Conservation (phyloP, 2,797 vertebrate species). For the Picus viridis region DNA sequence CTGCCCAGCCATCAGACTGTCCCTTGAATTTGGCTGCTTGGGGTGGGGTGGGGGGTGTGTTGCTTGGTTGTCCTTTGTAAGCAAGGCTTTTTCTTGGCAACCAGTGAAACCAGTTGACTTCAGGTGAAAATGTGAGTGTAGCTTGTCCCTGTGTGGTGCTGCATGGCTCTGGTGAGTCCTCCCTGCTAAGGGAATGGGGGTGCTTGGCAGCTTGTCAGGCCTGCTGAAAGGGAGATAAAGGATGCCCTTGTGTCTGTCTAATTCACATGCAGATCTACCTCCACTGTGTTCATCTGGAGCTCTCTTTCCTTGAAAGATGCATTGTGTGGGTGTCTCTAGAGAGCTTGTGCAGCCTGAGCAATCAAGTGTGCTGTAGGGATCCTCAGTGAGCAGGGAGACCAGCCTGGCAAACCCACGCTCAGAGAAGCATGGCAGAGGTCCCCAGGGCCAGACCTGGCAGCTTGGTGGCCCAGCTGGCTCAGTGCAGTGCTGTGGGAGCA, state of each 20-base stretch:
- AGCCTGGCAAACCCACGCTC: background rate
- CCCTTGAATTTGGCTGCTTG: background rate
- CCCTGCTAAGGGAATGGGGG: background rate
- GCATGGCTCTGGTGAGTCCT: background rate
- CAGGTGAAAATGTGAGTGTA: background rate
- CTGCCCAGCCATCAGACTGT: background rate
- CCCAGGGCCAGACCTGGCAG: background rate
- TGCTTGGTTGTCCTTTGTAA: background rate
- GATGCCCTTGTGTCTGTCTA: background rate
- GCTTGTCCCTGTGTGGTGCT: background rate
- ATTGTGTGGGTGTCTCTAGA: background rate
- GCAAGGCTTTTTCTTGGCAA: background rate
- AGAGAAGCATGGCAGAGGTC: background rate
- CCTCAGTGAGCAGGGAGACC: background rate
- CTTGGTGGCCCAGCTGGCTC: background rate
- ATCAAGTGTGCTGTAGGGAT: background rate
- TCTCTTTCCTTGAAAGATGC: background rate
- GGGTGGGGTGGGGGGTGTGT: background rate
- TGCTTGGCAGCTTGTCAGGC: background rate
- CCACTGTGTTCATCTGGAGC: background rate
- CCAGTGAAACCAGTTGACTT: background rate
- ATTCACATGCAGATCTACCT: conserved; percentile 5
- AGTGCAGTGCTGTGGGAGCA: background rate
- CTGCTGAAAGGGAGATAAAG: background rate
- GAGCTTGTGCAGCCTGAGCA: background rate